Evolutionary conservation across 2,888 invertebrate species (phyloP).

Genomic region (Drosophila flavopinicola): DNA sequence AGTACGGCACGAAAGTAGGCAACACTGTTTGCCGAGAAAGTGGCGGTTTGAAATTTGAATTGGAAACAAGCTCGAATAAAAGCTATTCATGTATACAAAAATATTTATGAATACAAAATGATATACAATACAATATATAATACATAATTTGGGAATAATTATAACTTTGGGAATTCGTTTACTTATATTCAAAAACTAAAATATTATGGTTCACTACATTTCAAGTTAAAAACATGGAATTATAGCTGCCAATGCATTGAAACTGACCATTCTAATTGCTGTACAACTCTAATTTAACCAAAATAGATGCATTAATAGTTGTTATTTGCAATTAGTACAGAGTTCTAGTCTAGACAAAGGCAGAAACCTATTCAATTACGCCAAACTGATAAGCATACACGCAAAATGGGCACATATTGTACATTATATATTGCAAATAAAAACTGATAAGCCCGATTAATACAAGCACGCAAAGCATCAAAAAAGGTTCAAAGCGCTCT

Average conservation of each 20-base stretch:
- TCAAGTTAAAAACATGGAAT: accelerated
- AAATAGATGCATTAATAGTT: background rate
- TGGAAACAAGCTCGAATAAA: background rate
- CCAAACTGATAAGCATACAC: slow-evolving; percentile 32
- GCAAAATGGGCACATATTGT: slow-evolving; percentile 15
- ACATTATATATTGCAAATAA: slow-evolving; percentile 15
- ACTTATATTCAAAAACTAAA: no score
- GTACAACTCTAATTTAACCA: background rate
- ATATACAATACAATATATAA: no score
- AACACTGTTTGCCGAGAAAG: background rate
- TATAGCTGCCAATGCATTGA: background rate
- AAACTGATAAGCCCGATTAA: slow-evolving; percentile 42
- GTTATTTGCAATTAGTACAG: slow-evolving; percentile 8
- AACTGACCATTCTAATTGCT: background rate
- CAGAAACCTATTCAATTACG: slow-evolving; percentile 9
- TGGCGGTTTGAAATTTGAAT: background rate
- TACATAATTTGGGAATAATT: no score
- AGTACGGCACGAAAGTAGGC: slow-evolving; percentile 18
- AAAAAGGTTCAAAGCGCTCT: slow-evolving; percentile 36
- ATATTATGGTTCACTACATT: background rate
- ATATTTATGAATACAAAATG: no score
- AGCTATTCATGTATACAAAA: no score
- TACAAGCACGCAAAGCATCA: slow-evolving; percentile 1
- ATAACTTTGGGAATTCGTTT: no score
- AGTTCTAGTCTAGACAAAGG: slow-evolving; percentile 20